Evolutionary conservation across 2,888 invertebrate species (phyloP).

Genomic region (Zhuqinia jingwanae): DNA sequence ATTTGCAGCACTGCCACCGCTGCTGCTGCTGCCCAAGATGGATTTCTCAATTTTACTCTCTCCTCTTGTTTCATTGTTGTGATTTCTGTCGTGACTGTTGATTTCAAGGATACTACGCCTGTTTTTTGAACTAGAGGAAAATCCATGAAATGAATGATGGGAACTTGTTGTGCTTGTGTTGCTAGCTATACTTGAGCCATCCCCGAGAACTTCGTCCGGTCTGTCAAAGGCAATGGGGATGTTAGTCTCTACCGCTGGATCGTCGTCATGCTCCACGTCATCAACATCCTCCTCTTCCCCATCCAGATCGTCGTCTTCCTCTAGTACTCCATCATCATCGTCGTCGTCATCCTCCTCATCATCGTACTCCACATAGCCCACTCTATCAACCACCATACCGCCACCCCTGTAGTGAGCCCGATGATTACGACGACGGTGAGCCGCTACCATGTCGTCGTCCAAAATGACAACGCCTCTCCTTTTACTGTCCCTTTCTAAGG

Average conservation of each 20-base stretch:
- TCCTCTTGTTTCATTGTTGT: background rate
- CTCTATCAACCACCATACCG: too few species aligned
- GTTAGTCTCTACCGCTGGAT: slow-evolving; percentile 64
- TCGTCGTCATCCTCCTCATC: slow-evolving; percentile 52
- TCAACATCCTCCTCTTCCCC: slow-evolving; percentile 46
- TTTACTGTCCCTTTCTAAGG: slow-evolving; percentile 40
- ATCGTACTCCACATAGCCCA: slow-evolving; percentile 18
- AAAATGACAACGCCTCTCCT: slow-evolving; percentile 40
- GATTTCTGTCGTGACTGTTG: slow-evolving; percentile 29
- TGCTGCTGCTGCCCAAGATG: background rate
- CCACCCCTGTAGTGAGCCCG: background rate
- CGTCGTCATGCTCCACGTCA: slow-evolving; percentile 54
- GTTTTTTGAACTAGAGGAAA: slow-evolving; percentile 48
- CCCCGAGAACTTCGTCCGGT: slow-evolving; percentile 62
- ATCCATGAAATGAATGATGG: slow-evolving; percentile 58
- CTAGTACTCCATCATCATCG: slow-evolving; percentile 14
- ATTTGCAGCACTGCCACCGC: slow-evolving; percentile 9
- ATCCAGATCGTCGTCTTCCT: slow-evolving; percentile 35
- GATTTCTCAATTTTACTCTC: slow-evolving; percentile 58
- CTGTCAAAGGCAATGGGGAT: slow-evolving; percentile 61
- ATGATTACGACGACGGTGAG: slow-evolving; percentile 18
- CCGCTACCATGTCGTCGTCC: slow-evolving; percentile 44
- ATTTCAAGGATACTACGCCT: slow-evolving; percentile 12
- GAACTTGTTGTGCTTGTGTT: slow-evolving; percentile 66
- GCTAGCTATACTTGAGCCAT: slow-evolving; percentile 63